These are phyloP conservation scores for Argopecten irradians DNA, from an alignment of 1,140 invertebrate genomes.

Conservation along the genomic window DNA sequence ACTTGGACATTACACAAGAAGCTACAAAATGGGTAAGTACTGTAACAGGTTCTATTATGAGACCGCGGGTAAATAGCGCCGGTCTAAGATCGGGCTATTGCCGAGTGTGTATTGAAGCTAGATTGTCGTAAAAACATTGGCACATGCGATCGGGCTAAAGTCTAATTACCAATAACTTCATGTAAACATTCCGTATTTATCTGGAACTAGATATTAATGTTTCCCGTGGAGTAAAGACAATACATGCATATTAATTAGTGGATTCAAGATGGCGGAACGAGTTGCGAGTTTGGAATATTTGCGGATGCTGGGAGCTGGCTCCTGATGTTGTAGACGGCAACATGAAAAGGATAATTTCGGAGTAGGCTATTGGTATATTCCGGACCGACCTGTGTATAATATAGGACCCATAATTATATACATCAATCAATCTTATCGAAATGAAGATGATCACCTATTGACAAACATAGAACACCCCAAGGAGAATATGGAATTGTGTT, in stretches of 20 bases:
- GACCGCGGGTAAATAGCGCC: background rate
- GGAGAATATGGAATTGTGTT: background rate
- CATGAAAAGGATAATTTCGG: background rate
- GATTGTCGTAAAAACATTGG: background rate
- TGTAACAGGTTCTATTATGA: background rate
- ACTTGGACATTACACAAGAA: background rate
- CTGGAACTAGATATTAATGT: background rate
- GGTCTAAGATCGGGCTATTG: background rate
- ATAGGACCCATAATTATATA: background rate
- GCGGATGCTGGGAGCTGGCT: background rate
- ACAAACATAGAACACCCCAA: background rate
- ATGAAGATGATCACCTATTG: background rate
- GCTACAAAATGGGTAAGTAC: background rate
- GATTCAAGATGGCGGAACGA: conserved; percentile 14
- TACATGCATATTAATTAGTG: conserved; percentile 9
- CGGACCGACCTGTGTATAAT: background rate
- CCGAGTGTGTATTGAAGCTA: background rate
- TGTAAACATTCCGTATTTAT: background rate
- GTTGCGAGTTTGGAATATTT: conserved; percentile 21
- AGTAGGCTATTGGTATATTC: background rate
- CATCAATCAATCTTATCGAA: background rate
- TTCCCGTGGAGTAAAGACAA: background rate
- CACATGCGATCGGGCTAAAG: background rate
- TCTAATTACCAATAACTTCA: background rate
- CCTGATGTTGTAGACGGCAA: conserved; percentile 5